Evolutionary conservation across 2,113 vertebrate species (phyloP).

Genomic region (Melospiza georgiana): DNA sequence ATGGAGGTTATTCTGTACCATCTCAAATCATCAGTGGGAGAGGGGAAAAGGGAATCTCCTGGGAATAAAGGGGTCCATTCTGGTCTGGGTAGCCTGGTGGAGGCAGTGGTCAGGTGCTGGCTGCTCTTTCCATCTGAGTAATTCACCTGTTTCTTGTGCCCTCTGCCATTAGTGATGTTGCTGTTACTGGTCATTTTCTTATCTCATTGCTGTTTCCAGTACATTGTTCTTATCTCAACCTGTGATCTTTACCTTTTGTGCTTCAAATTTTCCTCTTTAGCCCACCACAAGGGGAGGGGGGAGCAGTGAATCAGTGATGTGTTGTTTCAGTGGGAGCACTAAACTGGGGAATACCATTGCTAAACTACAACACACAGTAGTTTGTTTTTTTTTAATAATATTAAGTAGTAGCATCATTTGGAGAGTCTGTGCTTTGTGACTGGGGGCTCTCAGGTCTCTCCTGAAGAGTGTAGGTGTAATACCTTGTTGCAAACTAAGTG

Average conservation of each 20-base stretch:
- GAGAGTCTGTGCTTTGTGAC: background rate
- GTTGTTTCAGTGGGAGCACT: background rate
- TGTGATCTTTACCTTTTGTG: background rate
- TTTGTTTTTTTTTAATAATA: background rate
- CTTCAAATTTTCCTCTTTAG: background rate
- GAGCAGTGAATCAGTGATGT: background rate
- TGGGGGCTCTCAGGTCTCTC: background rate
- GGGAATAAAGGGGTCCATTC: background rate
- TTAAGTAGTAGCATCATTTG: background rate
- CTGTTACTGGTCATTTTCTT: background rate
- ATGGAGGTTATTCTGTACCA: background rate
- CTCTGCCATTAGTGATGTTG: background rate
- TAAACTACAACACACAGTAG: background rate
- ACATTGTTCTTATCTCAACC: background rate
- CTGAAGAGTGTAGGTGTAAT: background rate
- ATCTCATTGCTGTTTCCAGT: background rate
- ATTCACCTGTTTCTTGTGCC: fast-evolving
- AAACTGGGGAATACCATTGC: background rate
- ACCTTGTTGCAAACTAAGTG: background rate
- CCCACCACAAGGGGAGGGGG: too few species aligned
- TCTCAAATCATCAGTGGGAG: too few species aligned
- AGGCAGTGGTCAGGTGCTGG: background rate
- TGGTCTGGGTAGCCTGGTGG: background rate
- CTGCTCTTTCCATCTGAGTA: background rate
- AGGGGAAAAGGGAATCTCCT: fast-evolving